Evolutionary conservation across 2,797 vertebrate species (phyloP), one percentile per base, ranked within the genome.

Genomic region (Rhynchotus rufescens): DNA sequence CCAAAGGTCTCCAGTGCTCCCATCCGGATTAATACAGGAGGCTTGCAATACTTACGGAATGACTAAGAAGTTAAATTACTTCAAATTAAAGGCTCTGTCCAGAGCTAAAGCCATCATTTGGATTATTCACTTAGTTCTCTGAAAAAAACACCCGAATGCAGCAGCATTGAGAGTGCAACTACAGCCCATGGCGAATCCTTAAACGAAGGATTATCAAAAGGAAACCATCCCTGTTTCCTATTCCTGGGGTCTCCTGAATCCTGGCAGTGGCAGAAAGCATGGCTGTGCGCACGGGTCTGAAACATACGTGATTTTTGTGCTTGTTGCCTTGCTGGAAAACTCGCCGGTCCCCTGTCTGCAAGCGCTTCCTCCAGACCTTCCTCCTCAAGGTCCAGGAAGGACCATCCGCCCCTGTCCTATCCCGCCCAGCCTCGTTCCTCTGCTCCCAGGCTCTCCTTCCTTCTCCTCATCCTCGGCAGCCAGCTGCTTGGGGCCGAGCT

Each of bases 401-500:
- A 92, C 54, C 84, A 92, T 84, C 69, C 44, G 79, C 54, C 51
- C 86, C 91, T 79, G 93, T 89, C 86, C 71, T 94, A 81, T 93
- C 56, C 69, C 91, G 87, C 90, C 80, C 93, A 91, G 93, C 78
- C 82, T 95, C 68, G 12, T 87, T 90, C 73, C 3, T 81, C 95
- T 92, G 69, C 80, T 49, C 94, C 89, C 38, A 12, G 94, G 84
- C 51, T 91, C 95, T 95, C 96, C 96, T 84, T 90, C 88, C 84
- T 92, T 96, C 90, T 94, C 94, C 91, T 97, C 56, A 17, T 96
- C 32, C 95, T 89, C 32, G 12, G 95, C 96, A 97, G 96, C 96
- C 97, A 97, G 97, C 97, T 97, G 96, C 96, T 96, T 92, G 87
- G 96, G 96, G 79, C 42, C 87, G 95, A 96, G 96, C 89, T 94